Percentiles rank a stretch among this genome's conserved stretches.
Evolutionary conservation across 2,797 vertebrate species (phyloP).

Genomic region (Notolabrus celidotus): DNA sequence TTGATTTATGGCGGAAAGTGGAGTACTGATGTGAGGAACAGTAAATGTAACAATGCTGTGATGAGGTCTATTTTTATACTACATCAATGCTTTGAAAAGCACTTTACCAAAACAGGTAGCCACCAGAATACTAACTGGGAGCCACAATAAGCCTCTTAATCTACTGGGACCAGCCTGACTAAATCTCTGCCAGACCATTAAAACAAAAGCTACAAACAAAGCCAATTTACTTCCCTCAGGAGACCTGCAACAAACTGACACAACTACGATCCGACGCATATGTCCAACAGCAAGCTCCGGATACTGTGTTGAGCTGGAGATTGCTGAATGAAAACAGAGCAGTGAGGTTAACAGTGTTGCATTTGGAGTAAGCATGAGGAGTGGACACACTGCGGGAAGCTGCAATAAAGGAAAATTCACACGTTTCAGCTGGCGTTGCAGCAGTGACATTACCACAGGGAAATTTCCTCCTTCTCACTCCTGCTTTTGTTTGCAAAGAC

Average conservation of each 20-base stretch:
- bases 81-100: constrained; percentile 10
- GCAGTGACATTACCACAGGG: constrained; percentile 17
- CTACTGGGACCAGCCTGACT: constrained; percentile 43
- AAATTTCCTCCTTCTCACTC: constrained; percentile 8
- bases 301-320: background rate
- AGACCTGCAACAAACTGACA: constrained; percentile 5
- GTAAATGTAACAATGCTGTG: constrained; percentile 13
- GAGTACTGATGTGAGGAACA: constrained; percentile 18
- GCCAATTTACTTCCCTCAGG: constrained; percentile 31
- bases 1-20: background rate
- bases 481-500: constrained; percentile 12
- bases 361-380: background rate
- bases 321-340: constrained; percentile 5
- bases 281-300: background rate
- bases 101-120: constrained; percentile 31
- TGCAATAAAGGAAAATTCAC: constrained; percentile 16
- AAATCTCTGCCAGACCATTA: constrained; percentile 54
- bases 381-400: constrained; percentile 20
- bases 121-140: constrained; percentile 39
- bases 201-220: constrained; percentile 31
- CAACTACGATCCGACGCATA: constrained; percentile 9
- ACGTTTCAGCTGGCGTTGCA: constrained; percentile 38
- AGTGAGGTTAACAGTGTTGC: background rate
- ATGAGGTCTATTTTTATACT: constrained; percentile 16
- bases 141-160: constrained; percentile 60